phyloP scores from a whole-genome alignment of 2,113 vertebrate genomes.

The Hassar affinis region DNA sequence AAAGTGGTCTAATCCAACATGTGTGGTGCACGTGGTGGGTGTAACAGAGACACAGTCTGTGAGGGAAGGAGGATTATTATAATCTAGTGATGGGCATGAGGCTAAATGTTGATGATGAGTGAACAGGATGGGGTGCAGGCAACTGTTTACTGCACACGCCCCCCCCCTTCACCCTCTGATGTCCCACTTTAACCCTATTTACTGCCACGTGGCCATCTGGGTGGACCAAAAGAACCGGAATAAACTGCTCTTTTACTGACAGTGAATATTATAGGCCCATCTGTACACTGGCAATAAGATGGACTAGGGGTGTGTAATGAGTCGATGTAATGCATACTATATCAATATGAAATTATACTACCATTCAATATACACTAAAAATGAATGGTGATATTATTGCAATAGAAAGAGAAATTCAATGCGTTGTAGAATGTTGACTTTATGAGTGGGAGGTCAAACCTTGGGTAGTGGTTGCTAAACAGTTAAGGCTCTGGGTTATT shows the following conservation, averaged over 20 bases:
- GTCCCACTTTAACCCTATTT: conserved; percentile 53
- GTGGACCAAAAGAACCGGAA: conserved; percentile 51
- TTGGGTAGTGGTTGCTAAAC: no score
- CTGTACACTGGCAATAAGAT: background rate
- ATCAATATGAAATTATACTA: background rate
- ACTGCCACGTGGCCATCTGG: conserved; percentile 60
- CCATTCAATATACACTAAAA: background rate
- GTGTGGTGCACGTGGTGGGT: conserved; percentile 62
- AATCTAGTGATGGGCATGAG: conserved; percentile 70
- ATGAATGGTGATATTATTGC: background rate
- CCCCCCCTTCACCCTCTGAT: conserved; percentile 8
- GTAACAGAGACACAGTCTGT: conserved; percentile 73
- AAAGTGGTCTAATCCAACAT: conserved; percentile 65
- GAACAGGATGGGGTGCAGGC: conserved; percentile 41
- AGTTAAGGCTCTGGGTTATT: no score
- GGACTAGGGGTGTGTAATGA: background rate
- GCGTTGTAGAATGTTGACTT: background rate
- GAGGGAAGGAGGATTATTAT: conserved; percentile 75
- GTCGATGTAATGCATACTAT: background rate
- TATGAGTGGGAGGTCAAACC: background rate
- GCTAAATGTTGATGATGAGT: conserved; percentile 29
- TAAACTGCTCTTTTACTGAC: conserved; percentile 31
- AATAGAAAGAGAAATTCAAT: background rate
- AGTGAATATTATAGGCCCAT: background rate
- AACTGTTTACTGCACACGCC: conserved; percentile 41